Evolutionary conservation across 2,797 vertebrate genomes (phyloP), one percentile per base, ranked within the genome.

Genomic region (Melanotaenia parkinsoni): DNA sequence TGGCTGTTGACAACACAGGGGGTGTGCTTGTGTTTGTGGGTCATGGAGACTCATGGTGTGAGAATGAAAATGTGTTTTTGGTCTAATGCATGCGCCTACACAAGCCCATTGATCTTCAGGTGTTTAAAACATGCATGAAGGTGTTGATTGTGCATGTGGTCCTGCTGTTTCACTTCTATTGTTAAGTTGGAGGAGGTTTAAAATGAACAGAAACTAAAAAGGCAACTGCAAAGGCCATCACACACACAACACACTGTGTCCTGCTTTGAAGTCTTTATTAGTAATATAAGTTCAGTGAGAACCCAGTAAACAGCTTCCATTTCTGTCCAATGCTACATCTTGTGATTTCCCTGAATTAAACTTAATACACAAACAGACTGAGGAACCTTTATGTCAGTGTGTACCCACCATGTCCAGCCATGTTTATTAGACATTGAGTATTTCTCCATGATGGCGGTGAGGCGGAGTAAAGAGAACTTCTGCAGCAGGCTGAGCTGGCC

Each of bases 371-470:
- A 50, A 51, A 53, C 22, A 53, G 22, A 53, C 4, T 53, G 50
- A 4, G n/a, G 12, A 12, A 63, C 16, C n/a, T 16, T 14, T 43
- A 67, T 13, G 14, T 24, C 14, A 45, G 40, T 37, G 24, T 53
- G 4, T 22, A 94, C 96, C 83, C 62, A 99, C 98, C 98, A 99
- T 5, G 96, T 97, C 98, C 98, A 99, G 83, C 98, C 97, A 5
- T 99, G 98, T 77, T 98, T 99, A 86, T 96, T 99, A 77, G 97
- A 97, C 97, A 98, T 92, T 9, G 97, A 98, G 86, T 97, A 96
- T 82, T 96, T 99, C 91, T 99, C 98, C 98, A 99, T 98, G 92
- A 98, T 96, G 90, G 98, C 98, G 0, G 98, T 99, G 76, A 99
- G 96, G 24, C 96, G 95, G 22, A 99, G 97, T 79, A 99, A 87